These are phyloP conservation scores for Conistra vaccinii DNA, from an alignment of 2,888 invertebrate genomes.

Conservation along the genomic window DNA sequence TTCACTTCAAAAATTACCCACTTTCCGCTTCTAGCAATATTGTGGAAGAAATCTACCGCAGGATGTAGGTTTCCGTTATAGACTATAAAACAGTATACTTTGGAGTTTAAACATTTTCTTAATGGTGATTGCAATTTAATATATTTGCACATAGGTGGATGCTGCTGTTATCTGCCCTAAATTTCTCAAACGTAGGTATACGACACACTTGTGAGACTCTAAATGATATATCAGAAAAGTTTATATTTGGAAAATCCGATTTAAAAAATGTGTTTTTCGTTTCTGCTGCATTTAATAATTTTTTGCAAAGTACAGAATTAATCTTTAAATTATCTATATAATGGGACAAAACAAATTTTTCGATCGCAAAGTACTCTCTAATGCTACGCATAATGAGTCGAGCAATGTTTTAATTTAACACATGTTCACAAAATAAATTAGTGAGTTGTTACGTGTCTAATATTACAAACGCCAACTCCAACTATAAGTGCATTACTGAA, in stretches of 20 bases:
- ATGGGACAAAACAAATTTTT: too few relatives aligned
- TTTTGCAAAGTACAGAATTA: too few relatives aligned
- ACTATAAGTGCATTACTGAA: conserved; percentile 53
- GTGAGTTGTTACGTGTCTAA: not conserved
- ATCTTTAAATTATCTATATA: too few relatives aligned
- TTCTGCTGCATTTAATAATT: too few relatives aligned
- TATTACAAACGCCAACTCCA: conserved; percentile 28
- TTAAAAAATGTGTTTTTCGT: too few relatives aligned
- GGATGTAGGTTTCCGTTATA: conserved; percentile 25
- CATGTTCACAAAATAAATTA: conserved; percentile 7
- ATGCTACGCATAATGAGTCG: too few relatives aligned
- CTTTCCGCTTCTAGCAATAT: conserved; percentile 28
- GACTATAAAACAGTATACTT: conserved; percentile 7
- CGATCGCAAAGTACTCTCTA: too few relatives aligned
- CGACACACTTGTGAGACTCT: not conserved
- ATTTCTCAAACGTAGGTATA: not conserved
- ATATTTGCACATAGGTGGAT: not conserved
- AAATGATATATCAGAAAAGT: conserved; percentile 4
- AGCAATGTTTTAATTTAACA: too few relatives aligned
- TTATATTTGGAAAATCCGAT: too few relatives aligned
- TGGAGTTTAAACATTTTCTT: conserved; percentile 11
- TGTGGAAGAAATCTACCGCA: conserved; percentile 12
- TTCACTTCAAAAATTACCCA: too few relatives aligned
- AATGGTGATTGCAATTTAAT: conserved; percentile 13
- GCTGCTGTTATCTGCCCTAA: not conserved